These are phyloP conservation scores for Agriopis marginaria DNA, from an alignment of 2,888 invertebrate species.

Conservation along the genomic window DNA sequence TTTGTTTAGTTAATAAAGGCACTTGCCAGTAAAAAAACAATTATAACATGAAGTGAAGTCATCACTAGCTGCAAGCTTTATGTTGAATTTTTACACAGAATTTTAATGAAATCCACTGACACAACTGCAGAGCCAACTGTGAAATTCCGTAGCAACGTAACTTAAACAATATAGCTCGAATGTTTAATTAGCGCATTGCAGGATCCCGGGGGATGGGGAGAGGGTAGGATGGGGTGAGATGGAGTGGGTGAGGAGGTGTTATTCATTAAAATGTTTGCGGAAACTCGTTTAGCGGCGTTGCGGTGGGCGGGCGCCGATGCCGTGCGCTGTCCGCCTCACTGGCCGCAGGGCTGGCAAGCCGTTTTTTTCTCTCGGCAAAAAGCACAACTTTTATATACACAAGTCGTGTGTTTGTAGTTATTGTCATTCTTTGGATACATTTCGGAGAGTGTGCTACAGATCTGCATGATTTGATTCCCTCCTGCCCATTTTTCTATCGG, in stretches of 20 bases:
- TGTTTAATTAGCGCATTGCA: constrained; percentile 85
- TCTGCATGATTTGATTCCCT: no score
- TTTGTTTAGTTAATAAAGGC: no score
- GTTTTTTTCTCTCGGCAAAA: background rate
- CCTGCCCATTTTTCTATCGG: no score
- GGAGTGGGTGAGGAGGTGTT: constrained; percentile 71
- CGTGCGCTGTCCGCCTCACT: constrained; percentile 50
- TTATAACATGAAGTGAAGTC: no score
- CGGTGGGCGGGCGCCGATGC: constrained; percentile 69
- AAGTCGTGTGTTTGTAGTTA: no score
- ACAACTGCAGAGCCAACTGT: constrained; percentile 51
- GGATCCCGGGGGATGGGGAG: constrained; percentile 56
- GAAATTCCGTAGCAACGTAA: constrained; percentile 73
- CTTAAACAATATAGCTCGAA: constrained; percentile 84
- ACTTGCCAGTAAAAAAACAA: no score
- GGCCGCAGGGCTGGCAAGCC: constrained; percentile 18
- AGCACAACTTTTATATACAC: no score
- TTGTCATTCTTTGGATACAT: no score
- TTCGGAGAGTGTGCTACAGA: no score
- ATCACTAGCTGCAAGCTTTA: no score
- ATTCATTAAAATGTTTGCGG: constrained; percentile 86
- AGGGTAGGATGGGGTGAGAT: constrained; percentile 35
- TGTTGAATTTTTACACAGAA: background rate
- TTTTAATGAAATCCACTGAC: constrained; percentile 38
- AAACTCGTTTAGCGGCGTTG: constrained; percentile 84